Evolutionary conservation across 1,140 invertebrate species (phyloP), one percentile per base, ranked within the genome.

Genomic region (Harpegnathos saltator): DNA sequence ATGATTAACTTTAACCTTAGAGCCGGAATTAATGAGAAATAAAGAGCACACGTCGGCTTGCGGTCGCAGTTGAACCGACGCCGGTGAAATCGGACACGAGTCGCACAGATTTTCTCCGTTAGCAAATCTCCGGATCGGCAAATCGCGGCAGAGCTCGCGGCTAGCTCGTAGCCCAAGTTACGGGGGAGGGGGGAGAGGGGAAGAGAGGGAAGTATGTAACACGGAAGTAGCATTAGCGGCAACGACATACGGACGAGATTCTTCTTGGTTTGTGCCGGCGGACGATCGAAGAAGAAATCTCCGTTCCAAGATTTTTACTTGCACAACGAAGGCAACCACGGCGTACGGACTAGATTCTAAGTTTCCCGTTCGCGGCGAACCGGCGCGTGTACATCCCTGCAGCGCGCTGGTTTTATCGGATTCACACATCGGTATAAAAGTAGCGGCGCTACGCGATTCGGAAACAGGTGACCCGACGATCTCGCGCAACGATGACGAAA

Each of bases 391-490:
- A 52, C 66, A 52, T 61, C 52, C 61, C 75, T 54, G 68, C 38
- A 7, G 7, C 1, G 3, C 9, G n/a, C 69, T n/a, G n/a, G n/a
- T n/a, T 19, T 54, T 87, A 87, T 88, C 86, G 72, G 78, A 85
- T 83, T 63, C 52, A 59, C 19, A 81, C 58, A 48, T 59, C 44
- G n/a, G 72, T 89, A 89, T 89, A 89, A 88, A 89, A 48, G 71
- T 48, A 12, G 17, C 9, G 0, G 24, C 4, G 14, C 58, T 52
- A 56, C 12, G 29, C 52, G 15, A 66, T 26, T 54, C 12, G 29
- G 29, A 68, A 38, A 50, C 72, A 87, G 84, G 75, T 61, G 11
- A 63, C 29, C 56, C 63, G 86, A 54, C 75, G 59, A 17, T 58
- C 9, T 38, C 62, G 69, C 17, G 61, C 68, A 65, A 82, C 88